Evolutionary conservation across 2,888 invertebrate genomes (phyloP), one percentile per base, ranked within the genome.

Genomic region (Agrochola lychnidis): DNA sequence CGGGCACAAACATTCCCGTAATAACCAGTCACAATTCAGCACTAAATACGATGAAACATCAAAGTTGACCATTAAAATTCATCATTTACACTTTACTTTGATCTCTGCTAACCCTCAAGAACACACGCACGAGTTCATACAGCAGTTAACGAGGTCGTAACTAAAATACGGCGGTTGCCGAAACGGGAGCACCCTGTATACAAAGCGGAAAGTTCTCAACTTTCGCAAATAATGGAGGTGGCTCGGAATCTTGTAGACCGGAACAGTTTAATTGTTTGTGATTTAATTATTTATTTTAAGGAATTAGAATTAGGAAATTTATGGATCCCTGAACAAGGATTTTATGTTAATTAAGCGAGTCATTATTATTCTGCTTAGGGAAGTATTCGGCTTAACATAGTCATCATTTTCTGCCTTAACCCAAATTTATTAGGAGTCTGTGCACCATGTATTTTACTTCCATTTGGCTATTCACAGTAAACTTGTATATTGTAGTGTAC

Each of bases 281-380:
- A 64, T 83, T 79, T 79, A 68, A 79, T 75, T 83, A 78, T 64
- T 72, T 78, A 73, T 67, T 70, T n/a, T 64, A 48, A 22, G 6
- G 19, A 59, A 72, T 71, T 67, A 36, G 7, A 12, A 9, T 51
- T 51, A 9, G 22, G 7, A 4, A 48, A 40, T 64, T 42, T 61
- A 22, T 30, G 19, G 16, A 16, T 73, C 4, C 10, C 22, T 57
- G 2, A 40, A 48, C 25, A 48, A 7, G 25, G 22, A 48, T 25
- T 73, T 48, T 25, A 12, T 40, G 57, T 40, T 25, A 16, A 45
- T 45, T 16, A 40, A n/a, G 19, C 16, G 3, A 6, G 6, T 30
- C 4, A 12, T 56, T 6, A 45, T 45, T 45, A 66, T 45, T 45
- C 4, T 48, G 25, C 2, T 70, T 16, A 6, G 0, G 14, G 6